Base-by-base conservation (phyloP, 2,797 vertebrate species). In the Anniella stebbinsi region DNA sequence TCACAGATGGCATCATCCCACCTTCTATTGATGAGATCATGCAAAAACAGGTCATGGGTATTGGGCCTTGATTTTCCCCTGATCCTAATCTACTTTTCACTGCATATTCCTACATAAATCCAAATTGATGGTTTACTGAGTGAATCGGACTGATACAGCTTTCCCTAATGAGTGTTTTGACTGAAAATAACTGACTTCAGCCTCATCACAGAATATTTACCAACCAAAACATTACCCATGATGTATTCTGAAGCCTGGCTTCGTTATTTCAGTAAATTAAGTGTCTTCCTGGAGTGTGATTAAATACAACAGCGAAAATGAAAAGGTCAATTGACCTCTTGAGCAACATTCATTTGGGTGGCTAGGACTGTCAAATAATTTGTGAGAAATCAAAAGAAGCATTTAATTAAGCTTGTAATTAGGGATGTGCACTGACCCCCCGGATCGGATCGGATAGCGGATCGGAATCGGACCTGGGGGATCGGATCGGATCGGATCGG, bases 351-450 rank as follows among this genome's bases (percentile, higher is more conserved):
- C 80, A 67, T 88, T 91, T 57, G 4, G 69, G 11, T 15, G 87
- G 1, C 48, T 86, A 73, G 63, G 63, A 89, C 2, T 90, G 84
- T 93, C 23, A 93, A 83, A 92, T 92, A 87, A 94, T 93, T 95
- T 92, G 41, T 88, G 76, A 93, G 90, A 69, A 94, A 86, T 88
- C 84, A 84, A 6, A 9, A 92, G 80, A 89, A 87, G 1, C 45
- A 92, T 93, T 95, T 95, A 94, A 92, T 95, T 93, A 93, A 93
- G 38, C 13, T 88, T 90, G 17, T n/a, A n/a, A n/a, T n/a, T n/a
- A n/a, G n/a, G n/a, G n/a, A n/a, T n/a, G n/a, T n/a, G n/a, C n/a
- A n/a, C n/a, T n/a, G n/a, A n/a, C n/a, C n/a, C n/a, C n/a, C n/a
- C n/a, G n/a, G n/a, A n/a, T n/a, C n/a, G n/a, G n/a, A n/a, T n/a